These are phyloP conservation scores for Mya arenaria DNA, from an alignment of 1,140 invertebrate species.

Conservation along the genomic window DNA sequence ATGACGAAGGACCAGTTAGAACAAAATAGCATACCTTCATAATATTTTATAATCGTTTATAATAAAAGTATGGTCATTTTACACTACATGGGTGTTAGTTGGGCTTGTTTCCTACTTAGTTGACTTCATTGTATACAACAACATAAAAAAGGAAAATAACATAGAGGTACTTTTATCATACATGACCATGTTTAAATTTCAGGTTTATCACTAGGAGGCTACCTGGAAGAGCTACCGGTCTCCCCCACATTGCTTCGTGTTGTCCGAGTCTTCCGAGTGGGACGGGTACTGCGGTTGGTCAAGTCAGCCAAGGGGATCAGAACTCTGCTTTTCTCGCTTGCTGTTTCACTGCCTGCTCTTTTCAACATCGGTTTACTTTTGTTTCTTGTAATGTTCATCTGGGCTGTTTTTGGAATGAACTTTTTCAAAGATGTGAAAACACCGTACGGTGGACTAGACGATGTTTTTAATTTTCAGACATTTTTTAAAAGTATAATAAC, in stretches of 20 bases:
- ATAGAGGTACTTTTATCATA: no score
- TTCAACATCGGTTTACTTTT: slow-evolving; percentile 99
- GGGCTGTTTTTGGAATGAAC: slow-evolving; percentile 99
- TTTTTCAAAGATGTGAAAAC: slow-evolving; percentile 99
- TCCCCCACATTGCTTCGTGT: slow-evolving; percentile 98
- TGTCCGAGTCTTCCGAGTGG: slow-evolving; percentile 98
- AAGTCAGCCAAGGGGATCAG: slow-evolving; percentile 98
- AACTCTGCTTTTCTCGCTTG: slow-evolving; percentile 97
- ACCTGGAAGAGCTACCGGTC: slow-evolving; percentile 98
- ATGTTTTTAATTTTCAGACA: slow-evolving; percentile 99
- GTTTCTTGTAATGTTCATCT: slow-evolving; percentile 99
- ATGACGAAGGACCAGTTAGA: no score
- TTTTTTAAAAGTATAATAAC: slow-evolving; percentile 99
- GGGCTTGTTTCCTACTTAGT: no score
- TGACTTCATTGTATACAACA: no score
- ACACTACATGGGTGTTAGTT: no score
- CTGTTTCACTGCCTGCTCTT: slow-evolving; percentile 98
- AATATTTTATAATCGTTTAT: no score
- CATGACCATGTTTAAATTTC: slow-evolving; percentile 73
- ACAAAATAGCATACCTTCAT: no score
- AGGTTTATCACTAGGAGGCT: slow-evolving; percentile 97
- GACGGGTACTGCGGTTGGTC: slow-evolving; percentile 96
- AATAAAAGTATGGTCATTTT: no score
- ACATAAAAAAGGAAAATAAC: no score
- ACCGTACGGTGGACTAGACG: slow-evolving; percentile 94